Evolutionary conservation across 2,113 vertebrate species (phyloP).

Genomic region (Ginglymostoma cirratum): DNA sequence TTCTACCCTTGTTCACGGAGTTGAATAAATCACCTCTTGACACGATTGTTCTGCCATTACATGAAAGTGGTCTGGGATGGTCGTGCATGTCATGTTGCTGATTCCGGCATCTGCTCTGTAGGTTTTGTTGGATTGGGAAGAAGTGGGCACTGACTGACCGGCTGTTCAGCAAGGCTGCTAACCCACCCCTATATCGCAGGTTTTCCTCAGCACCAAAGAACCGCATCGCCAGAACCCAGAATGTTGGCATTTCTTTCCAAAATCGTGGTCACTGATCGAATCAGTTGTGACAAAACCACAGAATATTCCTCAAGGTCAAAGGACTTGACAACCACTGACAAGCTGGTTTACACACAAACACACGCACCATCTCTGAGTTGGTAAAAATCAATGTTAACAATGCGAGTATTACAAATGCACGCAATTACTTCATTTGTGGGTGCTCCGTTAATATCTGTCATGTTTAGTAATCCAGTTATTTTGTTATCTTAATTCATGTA

Average conservation of each 20-base stretch:
- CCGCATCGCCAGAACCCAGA: not conserved
- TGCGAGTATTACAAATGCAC: not conserved
- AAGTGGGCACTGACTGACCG: slow-evolving; percentile 12
- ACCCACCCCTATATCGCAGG: not conserved
- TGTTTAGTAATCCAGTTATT: not conserved
- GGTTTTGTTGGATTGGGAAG: not conserved
- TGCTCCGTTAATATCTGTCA: not conserved
- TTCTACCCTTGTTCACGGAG: not conserved
- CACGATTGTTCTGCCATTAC: not conserved
- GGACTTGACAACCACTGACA: not conserved
- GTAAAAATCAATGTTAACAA: not conserved
- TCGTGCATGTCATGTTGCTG: not conserved
- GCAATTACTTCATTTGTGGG: not conserved
- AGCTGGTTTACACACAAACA: too few relatives aligned
- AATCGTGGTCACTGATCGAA: not conserved
- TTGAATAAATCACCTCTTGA: not conserved
- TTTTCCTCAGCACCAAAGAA: not conserved
- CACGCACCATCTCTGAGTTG: not conserved
- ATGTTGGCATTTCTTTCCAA: not conserved
- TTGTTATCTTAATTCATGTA: not conserved
- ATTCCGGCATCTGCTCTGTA: not conserved
- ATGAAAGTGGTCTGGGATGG: not conserved
- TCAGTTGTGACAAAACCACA: not conserved
- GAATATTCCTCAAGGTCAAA: slow-evolving; percentile 4
- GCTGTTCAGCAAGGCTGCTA: not conserved